Base-by-base conservation (phyloP, 2,113 vertebrate species). In the Poecilia latipinna region DNA sequence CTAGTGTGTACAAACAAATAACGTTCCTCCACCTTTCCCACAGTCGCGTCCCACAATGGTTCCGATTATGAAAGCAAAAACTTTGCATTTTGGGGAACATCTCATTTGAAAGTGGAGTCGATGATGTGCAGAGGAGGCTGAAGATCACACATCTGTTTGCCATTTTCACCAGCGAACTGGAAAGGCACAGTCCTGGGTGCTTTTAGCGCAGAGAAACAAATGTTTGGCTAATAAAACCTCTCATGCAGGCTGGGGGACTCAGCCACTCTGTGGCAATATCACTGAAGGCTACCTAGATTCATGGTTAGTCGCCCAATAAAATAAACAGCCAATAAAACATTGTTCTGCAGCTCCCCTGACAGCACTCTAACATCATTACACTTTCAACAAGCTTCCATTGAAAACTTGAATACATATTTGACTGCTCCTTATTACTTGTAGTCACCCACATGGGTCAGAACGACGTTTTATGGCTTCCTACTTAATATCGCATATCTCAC, bases 261-360 rank as follows among this genome's bases (percentile, higher is more conserved):
- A 77, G 82, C 82, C 88, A 80, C 87, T 86, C 84, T 80, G 79
- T 87, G 83, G 91, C 88, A 89, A 90, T 91, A 90, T 83, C 88
- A 93, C 83, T 87, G 88, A 91, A 88, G 89, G 82, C 90, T 89
- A 91, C 88, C 83, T 86, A 89, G 90, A 93, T 92, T 93, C 90
- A 93, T 92, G 89, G 77, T 92, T 87, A 70, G 79, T 89, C 84
- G 70, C 90, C 86, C 91, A 91, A 90, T 92, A 91, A 94, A 93
- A 93, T 92, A 94, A 93, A 94, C 92, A 93, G 92, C 87, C 88
- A 90, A 92, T 94, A 93, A 94, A 94, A 92, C 87, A 91, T 85
- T 74, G 84, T 70, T 61, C 79, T 12, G 70, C 71, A 78, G 68
- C 82, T 90, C 92, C 92, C 91, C 68, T 88, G 90, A 91, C 86